phyloP scores from a whole-genome alignment of 2,797 vertebrate genomes.

The Karalla daura region DNA sequence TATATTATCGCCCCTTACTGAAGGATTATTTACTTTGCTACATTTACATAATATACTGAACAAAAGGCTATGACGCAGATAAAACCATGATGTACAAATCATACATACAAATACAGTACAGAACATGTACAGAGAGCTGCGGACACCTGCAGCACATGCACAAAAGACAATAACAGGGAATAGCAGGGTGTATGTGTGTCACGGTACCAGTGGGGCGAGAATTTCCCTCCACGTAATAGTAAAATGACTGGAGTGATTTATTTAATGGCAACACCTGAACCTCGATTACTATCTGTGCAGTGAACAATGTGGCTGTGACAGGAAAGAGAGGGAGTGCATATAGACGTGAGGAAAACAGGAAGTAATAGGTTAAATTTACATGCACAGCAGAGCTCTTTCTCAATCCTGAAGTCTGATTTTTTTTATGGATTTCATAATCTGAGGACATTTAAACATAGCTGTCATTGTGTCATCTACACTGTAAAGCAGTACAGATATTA shows the following conservation, averaged over 20 bases:
- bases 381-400: too few species aligned
- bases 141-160: conserved; percentile 68
- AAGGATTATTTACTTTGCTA: conserved; percentile 42
- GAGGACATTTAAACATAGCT: background rate
- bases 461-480: background rate
- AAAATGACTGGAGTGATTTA: conserved; percentile 24
- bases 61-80: conserved; percentile 53
- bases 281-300: background rate
- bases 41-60: conserved; percentile 46
- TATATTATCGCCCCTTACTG: conserved; percentile 38
- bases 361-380: too few species aligned
- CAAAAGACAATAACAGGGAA: conserved; percentile 39
- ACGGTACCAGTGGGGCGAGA: conserved; percentile 36
- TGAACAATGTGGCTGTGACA: conserved; percentile 7
- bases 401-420: background rate
- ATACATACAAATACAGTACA: conserved; percentile 62
- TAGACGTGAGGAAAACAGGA: conserved; percentile 4
- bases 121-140: conserved; percentile 28
- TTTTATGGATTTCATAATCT: too few species aligned
- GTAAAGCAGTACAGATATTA: background rate
- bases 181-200: conserved; percentile 7
- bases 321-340: background rate
- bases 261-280: conserved; percentile 15
- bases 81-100: conserved; percentile 56
- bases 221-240: conserved; percentile 48